Conservation (phyloP, 2,888 invertebrate genomes). For the Leptopilina drosophilae region DNA sequence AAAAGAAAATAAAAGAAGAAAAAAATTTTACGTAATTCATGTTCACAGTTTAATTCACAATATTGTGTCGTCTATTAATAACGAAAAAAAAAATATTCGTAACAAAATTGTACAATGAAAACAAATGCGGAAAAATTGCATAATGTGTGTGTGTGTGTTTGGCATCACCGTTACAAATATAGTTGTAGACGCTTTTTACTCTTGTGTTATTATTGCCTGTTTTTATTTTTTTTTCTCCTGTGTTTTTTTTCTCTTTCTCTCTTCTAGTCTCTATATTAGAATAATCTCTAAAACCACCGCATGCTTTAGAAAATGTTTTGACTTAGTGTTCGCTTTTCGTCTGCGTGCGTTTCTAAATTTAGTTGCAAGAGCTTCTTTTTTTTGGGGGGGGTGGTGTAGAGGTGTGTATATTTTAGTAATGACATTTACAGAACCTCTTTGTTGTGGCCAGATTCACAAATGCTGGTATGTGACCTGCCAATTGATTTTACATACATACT, state of each 20-base stretch:
- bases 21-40: neutral
- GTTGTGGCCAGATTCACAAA: constrained; percentile 55
- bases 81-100: neutral
- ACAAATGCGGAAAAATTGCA: constrained; percentile 5
- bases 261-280: too few species aligned
- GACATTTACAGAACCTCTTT: constrained; percentile 56
- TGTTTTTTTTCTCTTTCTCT: too few species aligned
- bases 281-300: neutral
- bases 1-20: too few species aligned
- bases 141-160: constrained; percentile 19
- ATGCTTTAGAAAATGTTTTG: constrained; percentile 14
- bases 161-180: neutral
- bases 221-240: neutral
- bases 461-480: constrained; percentile 55
- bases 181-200: too few species aligned
- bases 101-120: neutral
- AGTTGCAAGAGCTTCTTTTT: constrained; percentile 45
- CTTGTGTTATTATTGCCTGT: neutral
- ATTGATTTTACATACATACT: constrained; percentile 43
- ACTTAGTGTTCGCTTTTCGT: constrained; percentile 33
- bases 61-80: constrained; percentile 44
- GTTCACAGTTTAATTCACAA: neutral
- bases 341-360: constrained; percentile 60
- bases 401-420: constrained; percentile 58
- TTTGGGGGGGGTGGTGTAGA: too few species aligned